These are phyloP conservation scores for Paradisaea rubra DNA, from an alignment of 2,113 vertebrate species.

Conservation along the genomic window DNA sequence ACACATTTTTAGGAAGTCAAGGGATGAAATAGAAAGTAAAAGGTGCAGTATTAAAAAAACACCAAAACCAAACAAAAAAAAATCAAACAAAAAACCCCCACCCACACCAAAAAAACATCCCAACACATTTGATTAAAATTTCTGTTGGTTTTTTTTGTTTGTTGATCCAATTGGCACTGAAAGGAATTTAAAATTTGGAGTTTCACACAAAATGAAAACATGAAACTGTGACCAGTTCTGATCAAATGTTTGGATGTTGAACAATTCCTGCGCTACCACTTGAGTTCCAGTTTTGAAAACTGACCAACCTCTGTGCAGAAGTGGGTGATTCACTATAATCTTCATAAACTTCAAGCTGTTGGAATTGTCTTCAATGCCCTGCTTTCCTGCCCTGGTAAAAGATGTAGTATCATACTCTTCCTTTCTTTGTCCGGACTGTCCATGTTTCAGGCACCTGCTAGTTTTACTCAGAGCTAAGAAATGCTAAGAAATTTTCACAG, in stretches of 20 bases:
- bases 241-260: neutral
- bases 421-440: neutral
- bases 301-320: neutral
- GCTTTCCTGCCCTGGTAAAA: neutral
- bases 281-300: neutral
- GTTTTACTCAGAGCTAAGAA: neutral
- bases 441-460: neutral
- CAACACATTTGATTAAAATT: neutral
- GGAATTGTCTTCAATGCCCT: neutral
- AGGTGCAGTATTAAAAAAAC: neutral
- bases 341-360: neutral
- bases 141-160: neutral
- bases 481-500: neutral
- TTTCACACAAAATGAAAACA: neutral
- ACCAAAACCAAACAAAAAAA: neutral
- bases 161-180: neutral
- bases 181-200: neutral
- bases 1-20: neutral
- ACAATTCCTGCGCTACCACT: neutral
- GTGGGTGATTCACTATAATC: neutral
- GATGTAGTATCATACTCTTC: neutral
- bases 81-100: rapidly evolving
- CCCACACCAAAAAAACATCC: rapidly evolving
- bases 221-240: neutral
- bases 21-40: neutral